phyloP scores from a whole-genome alignment of 2,888 invertebrate genomes.

The Drosophila antonietae region DNA sequence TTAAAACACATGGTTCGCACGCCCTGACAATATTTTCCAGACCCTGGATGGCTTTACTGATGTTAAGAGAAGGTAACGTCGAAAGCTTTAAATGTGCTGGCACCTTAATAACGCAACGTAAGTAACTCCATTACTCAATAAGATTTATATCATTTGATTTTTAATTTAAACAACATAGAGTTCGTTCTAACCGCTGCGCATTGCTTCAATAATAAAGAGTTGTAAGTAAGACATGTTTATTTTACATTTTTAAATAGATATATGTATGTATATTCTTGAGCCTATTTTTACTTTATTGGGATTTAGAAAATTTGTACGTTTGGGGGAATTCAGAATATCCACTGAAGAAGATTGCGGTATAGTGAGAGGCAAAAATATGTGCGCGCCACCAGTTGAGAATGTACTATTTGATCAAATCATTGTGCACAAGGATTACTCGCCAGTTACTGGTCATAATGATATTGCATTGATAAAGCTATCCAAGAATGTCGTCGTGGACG shows the following conservation, averaged over 20 bases:
- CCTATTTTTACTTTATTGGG: not conserved
- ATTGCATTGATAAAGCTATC: conserved; percentile 37
- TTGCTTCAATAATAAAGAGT: conserved; percentile 2
- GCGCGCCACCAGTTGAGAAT: conserved; percentile 28
- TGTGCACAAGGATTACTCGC: conserved; percentile 12
- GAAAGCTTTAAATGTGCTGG: conserved; percentile 26
- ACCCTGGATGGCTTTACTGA: conserved; percentile 44
- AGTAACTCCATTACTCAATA: not conserved
- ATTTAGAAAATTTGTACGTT: conserved; percentile 18
- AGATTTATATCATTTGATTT: not conserved
- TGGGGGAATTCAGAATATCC: conserved; percentile 21
- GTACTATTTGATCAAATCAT: not conserved
- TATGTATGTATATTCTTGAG: not conserved
- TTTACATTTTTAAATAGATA: no score
- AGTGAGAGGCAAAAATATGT: accelerated
- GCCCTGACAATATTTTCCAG: conserved; percentile 22
- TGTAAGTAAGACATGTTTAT: conserved; percentile 24
- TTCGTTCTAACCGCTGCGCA: conserved; percentile 48
- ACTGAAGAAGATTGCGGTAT: not conserved
- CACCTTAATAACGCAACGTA: conserved; percentile 34
- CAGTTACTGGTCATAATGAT: not conserved
- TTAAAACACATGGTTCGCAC: not conserved
- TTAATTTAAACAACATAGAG: conserved; percentile 4
- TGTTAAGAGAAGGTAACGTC: accelerated
- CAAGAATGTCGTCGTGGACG: not conserved